A percentile compares a stretch with the other conserved stretches of the same genome.
Conservation (phyloP, 2,113 vertebrate species). For the Eublepharis macularius region DNA sequence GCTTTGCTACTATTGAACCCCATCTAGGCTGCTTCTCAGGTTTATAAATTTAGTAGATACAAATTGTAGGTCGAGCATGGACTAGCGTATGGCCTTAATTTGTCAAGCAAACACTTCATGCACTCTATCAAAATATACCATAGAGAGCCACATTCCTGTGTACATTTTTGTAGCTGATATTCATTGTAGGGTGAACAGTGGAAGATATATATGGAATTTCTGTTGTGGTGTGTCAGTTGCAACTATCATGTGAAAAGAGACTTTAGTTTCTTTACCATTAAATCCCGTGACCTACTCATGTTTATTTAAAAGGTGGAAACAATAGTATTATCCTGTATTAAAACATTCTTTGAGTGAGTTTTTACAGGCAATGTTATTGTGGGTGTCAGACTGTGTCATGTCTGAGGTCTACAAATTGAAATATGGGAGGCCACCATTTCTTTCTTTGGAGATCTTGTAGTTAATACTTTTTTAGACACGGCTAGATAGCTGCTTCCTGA, state of each 20-base stretch:
- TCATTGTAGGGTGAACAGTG: too few relatives aligned
- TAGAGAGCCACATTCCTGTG: neutral
- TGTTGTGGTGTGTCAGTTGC: neutral
- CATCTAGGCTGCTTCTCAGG: neutral
- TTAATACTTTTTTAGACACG: neutral
- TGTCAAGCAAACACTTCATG: neutral
- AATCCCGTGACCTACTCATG: neutral
- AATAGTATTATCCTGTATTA: neutral
- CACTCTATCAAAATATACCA: neutral
- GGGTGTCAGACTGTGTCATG: rapidly evolving
- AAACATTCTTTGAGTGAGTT: neutral
- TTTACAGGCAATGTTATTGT: neutral
- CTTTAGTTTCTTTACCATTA: neutral
- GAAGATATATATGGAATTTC: neutral
- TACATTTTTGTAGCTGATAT: neutral
- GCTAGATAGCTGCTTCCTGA: neutral
- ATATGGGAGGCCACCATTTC: neutral
- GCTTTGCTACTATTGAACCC: neutral
- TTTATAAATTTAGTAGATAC: neutral
- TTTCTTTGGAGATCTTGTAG: neutral
- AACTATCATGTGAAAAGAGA: neutral
- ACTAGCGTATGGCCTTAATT: neutral
- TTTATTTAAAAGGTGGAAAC: neutral
- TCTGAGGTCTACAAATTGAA: neutral
- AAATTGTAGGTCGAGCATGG: neutral